Percentiles rank a stretch among this genome's conserved stretches.
These are phyloP conservation scores for Xestia rhomboidea DNA, from an alignment of 2,888 invertebrate genomes.

Conservation along the genomic window DNA sequence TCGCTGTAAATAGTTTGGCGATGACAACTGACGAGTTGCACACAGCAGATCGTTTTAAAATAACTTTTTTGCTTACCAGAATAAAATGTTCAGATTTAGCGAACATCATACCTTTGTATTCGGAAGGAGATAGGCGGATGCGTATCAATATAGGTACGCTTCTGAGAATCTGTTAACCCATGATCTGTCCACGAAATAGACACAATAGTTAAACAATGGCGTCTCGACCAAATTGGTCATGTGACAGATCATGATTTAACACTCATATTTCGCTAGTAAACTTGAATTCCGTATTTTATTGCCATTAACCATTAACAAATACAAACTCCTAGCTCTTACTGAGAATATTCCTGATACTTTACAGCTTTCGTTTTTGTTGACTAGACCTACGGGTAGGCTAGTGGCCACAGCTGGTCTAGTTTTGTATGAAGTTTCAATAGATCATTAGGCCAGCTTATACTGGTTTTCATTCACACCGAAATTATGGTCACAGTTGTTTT, in stretches of 20 bases:
- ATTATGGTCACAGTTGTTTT: neutral
- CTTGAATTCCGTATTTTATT: neutral
- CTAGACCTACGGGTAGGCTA: too few relatives aligned
- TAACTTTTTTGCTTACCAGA: neutral
- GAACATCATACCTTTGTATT: neutral
- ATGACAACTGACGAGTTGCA: conserved; percentile 13
- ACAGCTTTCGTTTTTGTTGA: too few relatives aligned
- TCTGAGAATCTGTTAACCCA: too few relatives aligned
- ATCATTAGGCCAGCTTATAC: neutral
- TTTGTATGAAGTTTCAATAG: too few relatives aligned
- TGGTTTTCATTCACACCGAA: neutral
- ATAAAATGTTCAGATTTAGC: neutral
- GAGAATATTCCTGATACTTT: neutral
- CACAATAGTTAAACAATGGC: too few relatives aligned
- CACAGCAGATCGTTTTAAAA: conserved; percentile 12
- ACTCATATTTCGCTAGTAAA: neutral
- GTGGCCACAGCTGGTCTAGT: too few relatives aligned
- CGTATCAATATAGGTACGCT: neutral
- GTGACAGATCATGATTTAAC: too few relatives aligned
- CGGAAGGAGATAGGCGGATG: neutral
- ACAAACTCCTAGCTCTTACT: too few relatives aligned
- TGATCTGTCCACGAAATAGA: too few relatives aligned
- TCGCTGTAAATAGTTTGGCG: conserved; percentile 27
- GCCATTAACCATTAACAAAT: too few relatives aligned
- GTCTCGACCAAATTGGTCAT: too few relatives aligned